phyloP scores from a whole-genome alignment of 2,113 vertebrate genomes.

The Eleginops maclovinus region DNA sequence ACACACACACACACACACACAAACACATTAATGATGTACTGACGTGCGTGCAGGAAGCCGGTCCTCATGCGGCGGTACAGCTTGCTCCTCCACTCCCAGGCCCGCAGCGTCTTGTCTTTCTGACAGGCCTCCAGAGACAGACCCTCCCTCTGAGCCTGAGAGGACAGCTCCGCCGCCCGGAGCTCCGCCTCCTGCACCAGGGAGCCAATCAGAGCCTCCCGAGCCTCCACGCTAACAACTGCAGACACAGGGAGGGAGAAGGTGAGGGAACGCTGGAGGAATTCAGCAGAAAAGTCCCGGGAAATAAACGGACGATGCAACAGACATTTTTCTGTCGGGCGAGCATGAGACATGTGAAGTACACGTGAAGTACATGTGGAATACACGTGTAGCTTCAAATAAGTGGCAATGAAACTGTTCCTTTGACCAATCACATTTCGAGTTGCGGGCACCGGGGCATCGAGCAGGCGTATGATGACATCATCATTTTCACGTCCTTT shows the following conservation, averaged over 20 bases:
- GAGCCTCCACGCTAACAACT: constrained; percentile 90
- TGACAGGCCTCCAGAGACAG: constrained; percentile 87
- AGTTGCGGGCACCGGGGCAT: no score
- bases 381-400: no score
- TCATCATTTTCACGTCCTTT: no score
- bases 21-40: constrained; percentile 68
- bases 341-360: no score
- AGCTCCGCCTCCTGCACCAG: constrained; percentile 92
- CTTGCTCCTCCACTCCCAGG: constrained; percentile 94
- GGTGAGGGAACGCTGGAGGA: no score
- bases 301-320: no score
- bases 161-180: constrained; percentile 86
- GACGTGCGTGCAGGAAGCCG: constrained; percentile 92
- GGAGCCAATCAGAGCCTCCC: constrained; percentile 86
- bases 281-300: no score
- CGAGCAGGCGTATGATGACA: no score
- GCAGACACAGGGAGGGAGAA: background rate
- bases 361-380: no score
- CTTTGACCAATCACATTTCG: no score
- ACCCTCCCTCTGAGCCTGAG: constrained; percentile 86
- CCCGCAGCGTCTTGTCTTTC: constrained; percentile 90
- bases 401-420: no score
- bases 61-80: constrained; percentile 94
- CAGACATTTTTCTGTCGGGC: no score
- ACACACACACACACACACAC: background rate